Evolutionary conservation across 2,797 vertebrate genomes (phyloP), one percentile per base, ranked within the genome.

Genomic region (Catharus ustulatus): DNA sequence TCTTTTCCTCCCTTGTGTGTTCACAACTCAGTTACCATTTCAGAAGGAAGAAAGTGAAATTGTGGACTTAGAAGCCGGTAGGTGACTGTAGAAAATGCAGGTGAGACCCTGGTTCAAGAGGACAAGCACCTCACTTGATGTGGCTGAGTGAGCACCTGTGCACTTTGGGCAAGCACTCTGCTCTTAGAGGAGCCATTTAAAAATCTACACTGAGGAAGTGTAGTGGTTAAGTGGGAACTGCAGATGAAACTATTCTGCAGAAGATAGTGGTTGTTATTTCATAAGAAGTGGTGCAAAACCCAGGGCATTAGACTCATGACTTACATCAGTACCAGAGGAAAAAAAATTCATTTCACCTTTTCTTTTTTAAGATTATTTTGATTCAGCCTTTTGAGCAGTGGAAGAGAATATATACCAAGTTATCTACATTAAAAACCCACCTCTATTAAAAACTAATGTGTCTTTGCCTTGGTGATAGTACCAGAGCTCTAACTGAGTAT

Each of bases 341-440:
- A 30, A 10, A 2, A 1, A 2, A 2, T 32, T 42, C 13, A 20
- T 55, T 52, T 48, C 6, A 40, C 9, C 1, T 34, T 45, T 67
- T 46, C 4, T 42, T 34, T 38, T 73, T 73, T 5, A 58, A 55
- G 32, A 52, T 21, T 1, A 0, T 22, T 92, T 71, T 0, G 0
- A 32, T 93, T 77, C 32, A 49, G 29, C 8, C 18, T 38, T 77
- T 83, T 57, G 38, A 26, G 17, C 15, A 49, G 19, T 46, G 13
- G 11, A 10, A 82, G 9, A 72, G 3, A 43, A 59, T 67, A 51
- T 61, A 57, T 16, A 34, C 4, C 3, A 52, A 66, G 55, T 0
- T 0, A 7, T 6, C 5, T 32, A 29, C 21, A 64, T 49, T 32
- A 23, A 83, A 73, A 15, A 15, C 3, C 12, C 11, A 19, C 3